Base-by-base conservation (phyloP, 2,797 vertebrate species). In the Botia almorhae region DNA sequence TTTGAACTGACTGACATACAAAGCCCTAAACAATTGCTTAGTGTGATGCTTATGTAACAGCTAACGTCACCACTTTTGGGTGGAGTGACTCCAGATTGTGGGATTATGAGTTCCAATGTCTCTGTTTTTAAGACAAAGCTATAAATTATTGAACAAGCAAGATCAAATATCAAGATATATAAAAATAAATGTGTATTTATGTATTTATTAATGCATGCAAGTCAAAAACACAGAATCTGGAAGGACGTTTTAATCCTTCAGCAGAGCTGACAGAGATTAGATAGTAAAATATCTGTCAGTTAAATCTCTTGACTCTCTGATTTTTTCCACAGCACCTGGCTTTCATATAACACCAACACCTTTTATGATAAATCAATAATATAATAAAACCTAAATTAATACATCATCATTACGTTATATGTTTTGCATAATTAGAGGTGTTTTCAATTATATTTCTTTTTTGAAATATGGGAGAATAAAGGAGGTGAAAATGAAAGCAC, bases 271-370 rank as follows among this genome's bases (percentile, higher is more conserved):
- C 3, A 16, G 13, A 80, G 88, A 84, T 85, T 82, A 74, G 73
- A 85, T 74, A 82, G 80, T 39, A 85, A 84, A 90, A 87, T 69
- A 85, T 85, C 74, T 77, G 61, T 64, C 67, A 67, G 81, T 85
- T 88, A 90, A 89, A 92, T 90, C 89, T 89, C 89, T 86, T 89
- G 82, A 87, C 39, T 39, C 4, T 39, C 39, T 67, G 69, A 83
- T 78, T 76, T 21, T 63, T 50, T 60, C 75, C 7, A 82, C 50
- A 64, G 78, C 69, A 63, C 80, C 36, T 86, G 88, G 87, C 84
- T 88, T 86, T 83, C 48, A 78, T 7, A 83, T 16, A 39, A 46
- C 33, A 43, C 74, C 53, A 48, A 74, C 77, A 74, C 76, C 48
- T 71, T 73, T 2, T 36, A 36, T 36, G 36, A 36, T 36, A n/a